Percentiles rank a stretch among this genome's conserved stretches.
phyloP scores from a whole-genome alignment of 2,113 vertebrate genomes.

The Coreoperca whiteheadi region DNA sequence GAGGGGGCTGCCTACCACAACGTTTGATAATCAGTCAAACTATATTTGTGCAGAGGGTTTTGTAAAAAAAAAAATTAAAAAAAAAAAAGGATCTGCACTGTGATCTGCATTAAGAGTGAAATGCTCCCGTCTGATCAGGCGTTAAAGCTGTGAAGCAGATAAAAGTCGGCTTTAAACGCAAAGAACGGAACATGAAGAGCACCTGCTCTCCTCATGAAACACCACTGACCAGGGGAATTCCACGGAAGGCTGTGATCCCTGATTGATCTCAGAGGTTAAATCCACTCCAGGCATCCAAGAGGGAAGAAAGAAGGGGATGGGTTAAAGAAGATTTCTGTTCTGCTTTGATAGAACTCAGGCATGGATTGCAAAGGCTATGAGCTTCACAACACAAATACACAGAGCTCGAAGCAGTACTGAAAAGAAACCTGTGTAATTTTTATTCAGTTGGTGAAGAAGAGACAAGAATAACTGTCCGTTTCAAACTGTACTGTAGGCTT shows the following conservation, averaged over 20 bases:
- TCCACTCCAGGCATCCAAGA: background rate
- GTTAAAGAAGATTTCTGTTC: conserved; percentile 6
- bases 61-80: too few species aligned
- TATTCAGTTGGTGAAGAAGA: background rate
- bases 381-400: background rate
- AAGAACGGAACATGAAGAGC: background rate
- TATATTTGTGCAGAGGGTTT: conserved; percentile 7
- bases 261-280: conserved; percentile 38
- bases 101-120: conserved; percentile 6
- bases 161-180: background rate
- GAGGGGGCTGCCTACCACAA: background rate
- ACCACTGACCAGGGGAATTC: conserved; percentile 20
- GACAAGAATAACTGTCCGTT: background rate
- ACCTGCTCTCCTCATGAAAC: conserved; percentile 37
- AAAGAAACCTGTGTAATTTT: background rate
- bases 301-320: background rate
- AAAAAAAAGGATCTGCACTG: background rate
- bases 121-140: background rate
- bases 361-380: background rate
- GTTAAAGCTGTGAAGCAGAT: conserved; percentile 24
- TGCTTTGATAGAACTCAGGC: conserved; percentile 20
- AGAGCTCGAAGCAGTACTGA: conserved; percentile 1
- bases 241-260: conserved; percentile 5
- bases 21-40: conserved; percentile 25
- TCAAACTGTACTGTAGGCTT: background rate